phyloP scores from a whole-genome alignment of 2,888 invertebrate genomes.

The Macropis europaea region DNA sequence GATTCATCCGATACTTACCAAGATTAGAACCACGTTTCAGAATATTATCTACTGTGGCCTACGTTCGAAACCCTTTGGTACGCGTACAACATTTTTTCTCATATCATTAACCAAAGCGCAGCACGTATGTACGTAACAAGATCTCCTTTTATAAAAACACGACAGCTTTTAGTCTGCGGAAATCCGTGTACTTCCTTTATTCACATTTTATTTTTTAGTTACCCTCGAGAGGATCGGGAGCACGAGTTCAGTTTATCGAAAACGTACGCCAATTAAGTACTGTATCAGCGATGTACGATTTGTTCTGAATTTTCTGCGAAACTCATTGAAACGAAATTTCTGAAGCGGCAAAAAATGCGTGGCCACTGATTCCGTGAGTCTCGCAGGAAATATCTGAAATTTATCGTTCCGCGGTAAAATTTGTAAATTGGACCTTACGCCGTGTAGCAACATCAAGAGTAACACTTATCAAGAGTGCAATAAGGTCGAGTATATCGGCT shows the following conservation, averaged over 20 bases:
- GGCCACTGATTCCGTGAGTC: neutral
- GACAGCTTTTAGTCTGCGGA: no score
- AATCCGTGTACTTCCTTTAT: no score
- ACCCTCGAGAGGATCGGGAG: no score
- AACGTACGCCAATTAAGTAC: no score
- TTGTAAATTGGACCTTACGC: neutral
- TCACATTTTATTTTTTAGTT: no score
- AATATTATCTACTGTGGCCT: neutral
- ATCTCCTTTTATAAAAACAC: no score
- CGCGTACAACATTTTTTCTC: neutral
- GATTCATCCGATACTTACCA: constrained; percentile 34
- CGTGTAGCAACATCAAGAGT: neutral
- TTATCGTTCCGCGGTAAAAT: neutral
- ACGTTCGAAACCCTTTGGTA: neutral
- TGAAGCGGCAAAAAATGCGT: no score
- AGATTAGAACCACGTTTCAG: constrained; percentile 23
- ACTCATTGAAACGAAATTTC: neutral
- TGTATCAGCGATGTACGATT: no score
- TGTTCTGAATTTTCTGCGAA: no score
- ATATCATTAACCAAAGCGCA: no score
- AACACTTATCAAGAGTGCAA: neutral
- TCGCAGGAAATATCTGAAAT: neutral
- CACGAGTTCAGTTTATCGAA: no score
- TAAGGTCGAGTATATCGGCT: neutral
- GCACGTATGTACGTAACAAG: no score